phyloP scores from a whole-genome alignment of 1,140 invertebrate species.

The Oryctes rhinoceros region DNA sequence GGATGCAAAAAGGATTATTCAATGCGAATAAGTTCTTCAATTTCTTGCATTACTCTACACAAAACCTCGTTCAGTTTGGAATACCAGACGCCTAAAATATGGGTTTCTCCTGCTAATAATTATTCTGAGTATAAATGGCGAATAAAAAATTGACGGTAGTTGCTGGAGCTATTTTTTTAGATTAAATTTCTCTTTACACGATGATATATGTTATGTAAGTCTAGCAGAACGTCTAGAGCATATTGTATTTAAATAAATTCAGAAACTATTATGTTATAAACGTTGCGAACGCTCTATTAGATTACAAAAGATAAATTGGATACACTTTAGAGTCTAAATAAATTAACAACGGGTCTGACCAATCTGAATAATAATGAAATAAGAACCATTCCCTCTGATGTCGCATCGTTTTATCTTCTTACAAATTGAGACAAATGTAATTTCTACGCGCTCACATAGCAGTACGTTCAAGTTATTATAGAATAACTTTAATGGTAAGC shows the following conservation, averaged over 20 bases:
- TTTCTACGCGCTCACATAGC: background rate
- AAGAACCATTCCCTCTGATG: background rate
- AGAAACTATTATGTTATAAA: conserved; percentile 16
- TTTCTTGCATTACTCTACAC: too few species aligned
- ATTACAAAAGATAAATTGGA: conserved; percentile 30
- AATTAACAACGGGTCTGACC: conserved; percentile 22
- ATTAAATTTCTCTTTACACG: too few species aligned
- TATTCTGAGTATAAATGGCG: too few species aligned
- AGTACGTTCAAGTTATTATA: too few species aligned
- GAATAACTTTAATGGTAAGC: too few species aligned
- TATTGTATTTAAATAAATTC: background rate
- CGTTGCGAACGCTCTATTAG: background rate
- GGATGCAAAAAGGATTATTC: too few species aligned
- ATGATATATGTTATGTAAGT: background rate
- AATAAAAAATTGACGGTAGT: too few species aligned
- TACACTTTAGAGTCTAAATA: conserved; percentile 27
- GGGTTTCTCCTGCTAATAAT: too few species aligned
- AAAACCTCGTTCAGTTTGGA: too few species aligned
- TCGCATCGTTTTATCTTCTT: background rate
- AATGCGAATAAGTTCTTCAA: too few species aligned
- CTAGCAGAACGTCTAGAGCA: background rate
- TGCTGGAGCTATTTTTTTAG: too few species aligned
- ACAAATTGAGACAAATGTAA: conserved; percentile 23
- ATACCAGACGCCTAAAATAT: too few species aligned
- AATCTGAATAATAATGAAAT: conserved; percentile 20